Conservation (phyloP, 2,113 vertebrate species). For the Clupea harengus region DNA sequence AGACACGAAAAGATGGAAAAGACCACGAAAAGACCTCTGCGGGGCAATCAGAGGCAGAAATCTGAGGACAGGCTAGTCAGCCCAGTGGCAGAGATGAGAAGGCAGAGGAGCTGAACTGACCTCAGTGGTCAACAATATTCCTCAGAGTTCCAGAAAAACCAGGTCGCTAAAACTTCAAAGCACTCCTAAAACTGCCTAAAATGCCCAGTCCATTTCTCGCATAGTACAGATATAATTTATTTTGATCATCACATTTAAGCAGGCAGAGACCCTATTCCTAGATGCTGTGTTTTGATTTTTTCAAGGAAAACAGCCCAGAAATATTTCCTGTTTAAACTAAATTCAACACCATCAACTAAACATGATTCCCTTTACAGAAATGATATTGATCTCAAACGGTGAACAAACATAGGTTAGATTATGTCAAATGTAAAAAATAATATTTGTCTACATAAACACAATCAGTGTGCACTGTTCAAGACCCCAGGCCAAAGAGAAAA, state of each 20-base stretch:
- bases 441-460: background rate
- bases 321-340: background rate
- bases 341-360: background rate
- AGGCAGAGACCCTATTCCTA: background rate
- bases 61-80: conserved; percentile 43
- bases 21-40: no score
- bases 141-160: conserved; percentile 41
- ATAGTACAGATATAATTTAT: background rate
- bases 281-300: background rate
- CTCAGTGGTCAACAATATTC: conserved; percentile 49
- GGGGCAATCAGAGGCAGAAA: conserved; percentile 56
- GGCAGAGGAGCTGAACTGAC: conserved; percentile 28
- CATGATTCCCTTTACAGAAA: background rate
- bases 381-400: background rate
- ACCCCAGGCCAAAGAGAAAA: background rate
- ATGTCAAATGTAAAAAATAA: background rate
- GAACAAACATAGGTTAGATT: no score
- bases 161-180: conserved; percentile 26
- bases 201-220: background rate
- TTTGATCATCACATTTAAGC: background rate
- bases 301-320: background rate
- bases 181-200: background rate
- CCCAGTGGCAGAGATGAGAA: conserved; percentile 14
- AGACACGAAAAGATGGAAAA: conserved; percentile 44
- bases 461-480: background rate